Conservation (phyloP, 2,888 invertebrate species). For the Hylaea fasciaria region DNA sequence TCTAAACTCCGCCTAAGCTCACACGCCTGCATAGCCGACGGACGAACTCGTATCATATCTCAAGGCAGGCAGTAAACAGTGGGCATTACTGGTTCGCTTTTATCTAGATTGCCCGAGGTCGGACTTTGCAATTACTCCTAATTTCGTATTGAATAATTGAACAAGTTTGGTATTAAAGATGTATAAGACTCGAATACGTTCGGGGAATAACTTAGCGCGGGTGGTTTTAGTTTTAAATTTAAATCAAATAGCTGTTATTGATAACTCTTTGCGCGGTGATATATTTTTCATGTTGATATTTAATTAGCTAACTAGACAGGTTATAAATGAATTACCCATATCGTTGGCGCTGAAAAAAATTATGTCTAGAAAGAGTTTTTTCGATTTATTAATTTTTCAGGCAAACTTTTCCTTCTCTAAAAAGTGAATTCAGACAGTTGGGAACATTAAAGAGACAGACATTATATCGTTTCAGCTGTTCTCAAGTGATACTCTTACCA, state of each 20-base stretch:
- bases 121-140: slow-evolving; percentile 62
- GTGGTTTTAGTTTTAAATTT: neutral
- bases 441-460: no score
- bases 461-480: no score
- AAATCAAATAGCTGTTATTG: neutral
- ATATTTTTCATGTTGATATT: no score
- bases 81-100: slow-evolving; percentile 55
- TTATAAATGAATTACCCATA: no score
- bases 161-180: slow-evolving; percentile 24
- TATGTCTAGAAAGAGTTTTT: no score
- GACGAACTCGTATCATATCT: slow-evolving; percentile 45
- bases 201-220: neutral
- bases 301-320: no score
- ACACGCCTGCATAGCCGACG: neutral
- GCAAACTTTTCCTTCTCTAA: no score
- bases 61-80: slow-evolving; percentile 45
- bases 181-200: slow-evolving; percentile 7
- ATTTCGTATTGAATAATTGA: slow-evolving; percentile 69
- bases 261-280: no score
- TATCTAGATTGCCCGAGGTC: slow-evolving; percentile 63
- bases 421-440: no score
- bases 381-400: no score
- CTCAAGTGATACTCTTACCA: no score
- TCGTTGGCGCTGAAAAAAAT: no score
- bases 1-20: neutral